Base-by-base conservation (phyloP, 2,113 vertebrate genomes). In the Apteryx owenii region DNA sequence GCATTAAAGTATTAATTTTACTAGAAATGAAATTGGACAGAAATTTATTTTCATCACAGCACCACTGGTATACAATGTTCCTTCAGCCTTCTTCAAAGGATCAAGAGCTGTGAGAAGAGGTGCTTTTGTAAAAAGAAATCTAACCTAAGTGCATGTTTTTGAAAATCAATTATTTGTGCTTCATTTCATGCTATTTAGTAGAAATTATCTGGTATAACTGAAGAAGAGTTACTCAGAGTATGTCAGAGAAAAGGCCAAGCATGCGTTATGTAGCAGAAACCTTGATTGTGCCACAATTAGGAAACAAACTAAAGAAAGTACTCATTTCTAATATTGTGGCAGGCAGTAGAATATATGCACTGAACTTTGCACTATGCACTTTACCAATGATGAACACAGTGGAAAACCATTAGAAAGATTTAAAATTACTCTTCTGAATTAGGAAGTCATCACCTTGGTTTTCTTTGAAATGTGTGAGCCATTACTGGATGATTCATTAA, bases 351-450 rank as follows among this genome's bases (percentile, higher is more conserved):
- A 83, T 71, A 51, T 72, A 29, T 56, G 10, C 19, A 81, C 42
- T 70, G 64, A 83, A 77, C 44, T 81, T 36, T 31, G 28, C 29
- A 58, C 29, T 58, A 10, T 83, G 54, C 10, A 72, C 19, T 65
- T 81, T 31, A 61, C 16, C 31, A 61, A 10, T 79, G 73, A 89
- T 5, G 44, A 17, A 79, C 38, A 76, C 9, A 40, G 33, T 70
- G 29, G 44, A 92, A 95, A 94, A 21, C 20, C 68, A 51, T 62
- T 69, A 85, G 46, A 77, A 53, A 90, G 11, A 70, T 86, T 78
- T 89, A 20, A 76, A 93, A 90, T 85, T 87, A 76, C n/a, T 87
- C 77, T 92, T 71, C 19, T 75, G 66, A 90, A 58, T 92, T 87
- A 91, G 28, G 28, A 92, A 92, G 15, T 9, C 56, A 76, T 84